Evolutionary conservation across 2,113 vertebrate genomes (phyloP).

Genomic region (Microtus richardsoni): DNA sequence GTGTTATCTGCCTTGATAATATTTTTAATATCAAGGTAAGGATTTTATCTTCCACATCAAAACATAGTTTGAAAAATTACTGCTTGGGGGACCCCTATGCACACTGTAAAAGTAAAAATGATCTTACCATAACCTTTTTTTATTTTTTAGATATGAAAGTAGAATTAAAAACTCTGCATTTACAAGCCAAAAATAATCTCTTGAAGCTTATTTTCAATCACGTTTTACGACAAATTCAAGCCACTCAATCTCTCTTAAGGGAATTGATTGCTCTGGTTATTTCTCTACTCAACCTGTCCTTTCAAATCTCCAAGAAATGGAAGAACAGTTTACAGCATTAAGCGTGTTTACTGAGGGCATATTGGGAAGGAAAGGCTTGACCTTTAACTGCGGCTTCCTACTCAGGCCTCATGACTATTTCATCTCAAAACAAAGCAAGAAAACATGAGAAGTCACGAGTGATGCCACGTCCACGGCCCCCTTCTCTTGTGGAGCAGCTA

Average conservation of each 20-base stretch:
- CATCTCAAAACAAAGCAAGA: conserved; percentile 41
- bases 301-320: conserved; percentile 49
- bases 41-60: conserved; percentile 73
- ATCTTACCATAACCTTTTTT: conserved; percentile 19
- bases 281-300: conserved; percentile 27
- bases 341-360: conserved; percentile 38
- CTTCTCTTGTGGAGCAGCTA: conserved; percentile 70
- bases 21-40: conserved; percentile 74
- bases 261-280: conserved; percentile 52
- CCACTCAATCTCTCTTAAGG: conserved; percentile 52
- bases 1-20: conserved; percentile 61
- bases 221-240: conserved; percentile 68
- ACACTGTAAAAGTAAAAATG: conserved; percentile 59
- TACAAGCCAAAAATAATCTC: conserved; percentile 78
- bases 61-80: conserved; percentile 68
- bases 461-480: background rate
- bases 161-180: conserved; percentile 65
- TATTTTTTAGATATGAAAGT: conserved; percentile 54
- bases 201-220: conserved; percentile 73
- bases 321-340: conserved; percentile 29
- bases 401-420: conserved; percentile 3
- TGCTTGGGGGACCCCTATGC: conserved; percentile 11
- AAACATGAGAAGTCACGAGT: conserved; percentile 43
- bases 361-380: conserved; percentile 9
- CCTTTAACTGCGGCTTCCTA: conserved; percentile 1